Base-by-base conservation (phyloP, 2,888 invertebrate species). In the Sphecodes monilicornis region DNA sequence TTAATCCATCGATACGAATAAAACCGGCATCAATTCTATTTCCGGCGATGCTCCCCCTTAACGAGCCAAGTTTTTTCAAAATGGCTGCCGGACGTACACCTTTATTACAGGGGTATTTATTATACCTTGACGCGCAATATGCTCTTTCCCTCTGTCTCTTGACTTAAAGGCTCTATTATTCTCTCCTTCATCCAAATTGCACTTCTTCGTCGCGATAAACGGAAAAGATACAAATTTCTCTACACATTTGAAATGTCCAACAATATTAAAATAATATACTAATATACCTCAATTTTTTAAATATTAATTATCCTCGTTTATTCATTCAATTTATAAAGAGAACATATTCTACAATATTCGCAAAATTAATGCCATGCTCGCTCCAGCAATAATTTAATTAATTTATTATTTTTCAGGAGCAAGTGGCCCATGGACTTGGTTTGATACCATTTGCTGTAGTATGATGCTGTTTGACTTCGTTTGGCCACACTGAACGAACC, bases 1-100 rank as follows among this genome's bases (percentile, higher is more conserved):
- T 75, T 79, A 79, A 79, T 75, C 74, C 74, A 54, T 75, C 74
- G 73, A 75, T 69, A 50, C 57, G 57, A 70, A 74, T 69, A 72
- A 78, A 78, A 72, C 71, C 32, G 64, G 29, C 57, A 69, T 69
- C 57, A 69, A 79, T 74, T 71, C 72, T 71, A 36, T 64, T 66
- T 32, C 39, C 29, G 10, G 39, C 16, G 60, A 73, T 36, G 69
- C 79, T 43, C 46, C 22, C 36, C 57, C 32, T 36, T 60, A 70
- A 60, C 46, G 64, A 72, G 36, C 29, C 66, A 72, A 71, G 72
- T 72, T 50, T 66, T 41, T 46, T 72, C 70, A 57, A 60, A 60
- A 54, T 66, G 36, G 29, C 43, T 36, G 13, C 54, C 22, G 22
- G 70, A 41, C 64, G 66, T 72, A 43, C 43, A 11, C 64, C 32